Evolutionary conservation across 2,797 vertebrate species (phyloP).

Genomic region (Macropodus opercularis): DNA sequence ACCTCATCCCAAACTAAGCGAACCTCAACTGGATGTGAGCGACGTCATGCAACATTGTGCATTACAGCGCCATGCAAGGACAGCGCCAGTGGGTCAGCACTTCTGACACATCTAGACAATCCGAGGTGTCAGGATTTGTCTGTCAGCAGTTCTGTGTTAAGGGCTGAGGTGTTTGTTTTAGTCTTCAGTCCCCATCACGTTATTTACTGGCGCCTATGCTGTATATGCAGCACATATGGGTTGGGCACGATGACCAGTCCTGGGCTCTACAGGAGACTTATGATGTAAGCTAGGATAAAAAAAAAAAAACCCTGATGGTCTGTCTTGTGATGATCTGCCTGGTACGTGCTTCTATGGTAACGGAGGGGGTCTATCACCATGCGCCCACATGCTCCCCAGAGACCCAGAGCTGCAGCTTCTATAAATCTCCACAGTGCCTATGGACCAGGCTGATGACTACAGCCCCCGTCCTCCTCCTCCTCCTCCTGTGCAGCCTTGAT

Average conservation of each 20-base stretch:
- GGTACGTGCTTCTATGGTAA: slow-evolving; percentile 78
- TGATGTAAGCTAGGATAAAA: slow-evolving; percentile 3
- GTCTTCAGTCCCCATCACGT: neutral
- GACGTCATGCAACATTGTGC: slow-evolving; percentile 5
- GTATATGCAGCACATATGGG: slow-evolving; percentile 1
- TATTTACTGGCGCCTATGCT: neutral
- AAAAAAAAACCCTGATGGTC: neutral
- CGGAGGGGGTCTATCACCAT: slow-evolving; percentile 65
- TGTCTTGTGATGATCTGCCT: slow-evolving; percentile 32
- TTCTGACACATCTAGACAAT: slow-evolving; percentile 27
- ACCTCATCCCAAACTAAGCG: neutral
- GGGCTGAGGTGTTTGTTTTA: slow-evolving; percentile 28
- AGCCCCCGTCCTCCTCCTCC: neutral
- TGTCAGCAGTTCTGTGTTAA: slow-evolving; percentile 31
- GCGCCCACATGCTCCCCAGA: slow-evolving; percentile 75
- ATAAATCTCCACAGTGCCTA: slow-evolving; percentile 67
- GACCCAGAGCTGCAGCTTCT: slow-evolving; percentile 59
- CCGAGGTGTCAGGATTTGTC: slow-evolving; percentile 37
- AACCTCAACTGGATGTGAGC: slow-evolving; percentile 9
- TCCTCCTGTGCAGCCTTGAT: slow-evolving; percentile 33
- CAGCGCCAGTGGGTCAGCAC: slow-evolving; percentile 31
- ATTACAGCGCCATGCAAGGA: slow-evolving; percentile 2
- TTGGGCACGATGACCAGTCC: slow-evolving; percentile 10
- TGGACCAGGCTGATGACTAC: slow-evolving; percentile 46
- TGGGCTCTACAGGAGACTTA: slow-evolving; percentile 13